A percentile compares a stretch with the other conserved stretches of the same genome.
Conservation (phyloP, 2,113 vertebrate species). For the Myotis lucifugus region DNA sequence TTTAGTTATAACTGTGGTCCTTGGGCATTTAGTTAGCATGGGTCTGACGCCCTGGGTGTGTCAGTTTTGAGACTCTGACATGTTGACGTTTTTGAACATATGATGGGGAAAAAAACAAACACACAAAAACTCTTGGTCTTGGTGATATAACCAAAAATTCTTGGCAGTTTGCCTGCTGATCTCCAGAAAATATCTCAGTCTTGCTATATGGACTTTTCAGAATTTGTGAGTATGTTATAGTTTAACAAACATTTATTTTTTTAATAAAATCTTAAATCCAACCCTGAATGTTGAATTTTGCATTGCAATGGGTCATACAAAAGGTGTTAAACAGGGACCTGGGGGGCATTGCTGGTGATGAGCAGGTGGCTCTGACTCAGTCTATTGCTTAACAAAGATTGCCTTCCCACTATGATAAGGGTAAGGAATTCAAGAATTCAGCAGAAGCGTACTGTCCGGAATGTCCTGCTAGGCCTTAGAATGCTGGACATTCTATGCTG, state of each 20-base stretch:
- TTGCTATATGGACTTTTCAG: slow-evolving; percentile 23
- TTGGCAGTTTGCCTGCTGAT: background rate
- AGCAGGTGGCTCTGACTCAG: background rate
- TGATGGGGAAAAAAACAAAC: background rate
- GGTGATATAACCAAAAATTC: slow-evolving; percentile 25
- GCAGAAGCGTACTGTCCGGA: background rate
- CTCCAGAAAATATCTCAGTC: background rate
- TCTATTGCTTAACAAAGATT: slow-evolving; percentile 37
- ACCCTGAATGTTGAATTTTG: background rate
- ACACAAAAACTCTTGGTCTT: background rate
- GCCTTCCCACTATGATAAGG: background rate
- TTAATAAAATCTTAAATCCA: slow-evolving; percentile 20
- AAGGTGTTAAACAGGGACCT: background rate
- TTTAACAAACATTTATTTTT: slow-evolving; percentile 49
- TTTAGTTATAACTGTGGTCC: background rate
- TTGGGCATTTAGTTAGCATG: background rate
- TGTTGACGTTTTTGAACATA: background rate
- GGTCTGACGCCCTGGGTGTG: background rate
- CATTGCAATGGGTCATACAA: background rate
- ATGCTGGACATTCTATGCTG: background rate
- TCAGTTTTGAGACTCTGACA: slow-evolving; percentile 15
- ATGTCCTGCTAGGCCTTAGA: background rate
- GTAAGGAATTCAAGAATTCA: slow-evolving; percentile 22
- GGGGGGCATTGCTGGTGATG: background rate
- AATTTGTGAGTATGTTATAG: slow-evolving; percentile 41